A percentile compares a stretch with the other conserved stretches of the same genome.
Evolutionary conservation across 2,113 vertebrate species (phyloP).

Genomic region (Pipra filicauda): DNA sequence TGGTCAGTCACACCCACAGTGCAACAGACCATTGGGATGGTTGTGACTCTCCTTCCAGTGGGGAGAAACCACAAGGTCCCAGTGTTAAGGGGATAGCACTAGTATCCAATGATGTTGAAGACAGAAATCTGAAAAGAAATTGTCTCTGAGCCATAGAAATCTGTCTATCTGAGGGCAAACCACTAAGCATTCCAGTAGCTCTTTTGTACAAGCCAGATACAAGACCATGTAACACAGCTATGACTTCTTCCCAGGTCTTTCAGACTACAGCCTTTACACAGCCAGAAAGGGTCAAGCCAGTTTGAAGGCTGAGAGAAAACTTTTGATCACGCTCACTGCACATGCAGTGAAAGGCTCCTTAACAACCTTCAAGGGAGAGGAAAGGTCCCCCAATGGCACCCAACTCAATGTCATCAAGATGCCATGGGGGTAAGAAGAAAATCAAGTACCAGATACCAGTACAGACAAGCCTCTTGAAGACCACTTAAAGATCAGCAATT

Average conservation of each 20-base stretch:
- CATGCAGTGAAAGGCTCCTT: background rate
- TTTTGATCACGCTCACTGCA: background rate
- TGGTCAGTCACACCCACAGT: background rate
- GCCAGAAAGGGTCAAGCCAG: background rate
- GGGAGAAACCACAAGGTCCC: background rate
- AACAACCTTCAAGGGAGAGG: background rate
- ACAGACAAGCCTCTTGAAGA: background rate
- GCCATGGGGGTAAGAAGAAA: fast-evolving
- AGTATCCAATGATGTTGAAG: background rate
- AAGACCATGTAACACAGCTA: background rate
- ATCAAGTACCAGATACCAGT: background rate
- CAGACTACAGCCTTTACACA: background rate
- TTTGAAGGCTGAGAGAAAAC: background rate
- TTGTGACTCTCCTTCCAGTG: background rate
- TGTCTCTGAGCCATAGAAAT: background rate
- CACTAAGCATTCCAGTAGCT: background rate
- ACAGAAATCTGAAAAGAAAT: background rate
- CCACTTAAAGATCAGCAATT: background rate
- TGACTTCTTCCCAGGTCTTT: background rate
- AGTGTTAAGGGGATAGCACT: background rate
- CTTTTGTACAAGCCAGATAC: background rate
- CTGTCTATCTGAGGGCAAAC: background rate
- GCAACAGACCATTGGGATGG: background rate
- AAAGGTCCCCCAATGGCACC: background rate
- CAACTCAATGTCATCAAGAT: background rate